Conservation (phyloP, 2,113 vertebrate species). For the rat (Rattus norvegicus) region DNA sequence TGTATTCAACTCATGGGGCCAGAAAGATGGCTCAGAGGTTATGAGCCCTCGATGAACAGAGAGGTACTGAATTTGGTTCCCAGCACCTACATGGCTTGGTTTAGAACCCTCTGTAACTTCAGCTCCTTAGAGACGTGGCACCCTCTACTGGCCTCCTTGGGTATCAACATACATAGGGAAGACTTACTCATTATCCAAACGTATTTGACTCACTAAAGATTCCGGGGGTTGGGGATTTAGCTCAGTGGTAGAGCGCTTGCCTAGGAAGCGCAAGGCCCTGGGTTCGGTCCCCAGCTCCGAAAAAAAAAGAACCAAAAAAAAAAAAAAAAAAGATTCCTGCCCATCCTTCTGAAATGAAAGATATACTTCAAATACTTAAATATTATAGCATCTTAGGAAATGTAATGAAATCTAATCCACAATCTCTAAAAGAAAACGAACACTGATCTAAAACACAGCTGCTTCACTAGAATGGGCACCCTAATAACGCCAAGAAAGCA, state of each 20-base stretch:
- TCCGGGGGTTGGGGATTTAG: too few relatives aligned
- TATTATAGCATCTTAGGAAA: constrained; percentile 44
- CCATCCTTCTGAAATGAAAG: neutral
- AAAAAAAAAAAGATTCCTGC: constrained; percentile 38
- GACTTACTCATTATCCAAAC: neutral
- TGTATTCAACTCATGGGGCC: neutral
- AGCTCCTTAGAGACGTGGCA: neutral
- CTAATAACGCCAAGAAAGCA: neutral
- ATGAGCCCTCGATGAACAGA: too few relatives aligned
- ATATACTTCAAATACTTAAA: neutral
- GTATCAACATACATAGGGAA: neutral
- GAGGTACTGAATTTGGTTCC: neutral
- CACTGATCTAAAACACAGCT: neutral
- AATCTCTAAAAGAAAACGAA: constrained; percentile 27
- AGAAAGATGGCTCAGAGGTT: neutral
- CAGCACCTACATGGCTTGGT: neutral
- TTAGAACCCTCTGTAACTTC: neutral
- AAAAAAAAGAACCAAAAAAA: too few relatives aligned
- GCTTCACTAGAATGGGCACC: neutral
- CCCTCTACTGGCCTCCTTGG: neutral
- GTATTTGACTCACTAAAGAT: constrained; percentile 11
- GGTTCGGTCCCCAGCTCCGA: too few relatives aligned
- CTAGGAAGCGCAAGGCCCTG: too few relatives aligned
- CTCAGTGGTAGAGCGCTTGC: too few relatives aligned
- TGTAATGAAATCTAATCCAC: constrained; percentile 21